Evolutionary conservation across 1,140 invertebrate species (phyloP).

Genomic region (Heliconius eleuchia): DNA sequence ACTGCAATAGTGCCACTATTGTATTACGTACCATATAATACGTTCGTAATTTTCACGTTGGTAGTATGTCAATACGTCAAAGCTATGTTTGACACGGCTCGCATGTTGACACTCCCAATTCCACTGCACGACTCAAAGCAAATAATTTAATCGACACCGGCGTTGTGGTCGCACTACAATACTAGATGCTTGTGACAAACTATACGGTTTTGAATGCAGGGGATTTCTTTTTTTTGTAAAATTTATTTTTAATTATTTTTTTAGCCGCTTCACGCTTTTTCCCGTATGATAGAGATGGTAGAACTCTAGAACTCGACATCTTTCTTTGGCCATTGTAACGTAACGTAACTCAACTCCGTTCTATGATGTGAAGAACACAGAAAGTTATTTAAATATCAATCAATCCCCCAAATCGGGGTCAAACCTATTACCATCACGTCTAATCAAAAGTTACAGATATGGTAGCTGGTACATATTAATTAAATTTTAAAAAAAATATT

Average conservation of each 20-base stretch:
- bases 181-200: background rate
- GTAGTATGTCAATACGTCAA: conserved; percentile 16
- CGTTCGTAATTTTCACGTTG: background rate
- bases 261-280: background rate
- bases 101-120: conserved; percentile 12
- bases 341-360: too few species aligned
- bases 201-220: background rate
- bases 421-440: too few species aligned
- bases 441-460: too few species aligned
- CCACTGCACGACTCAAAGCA: conserved; percentile 1
- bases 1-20: background rate
- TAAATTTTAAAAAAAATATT: background rate
- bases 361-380: too few species aligned
- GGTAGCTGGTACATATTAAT: background rate
- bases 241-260: background rate
- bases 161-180: background rate
- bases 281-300: too few species aligned
- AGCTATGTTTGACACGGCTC: conserved; percentile 11
- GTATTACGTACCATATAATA: background rate
- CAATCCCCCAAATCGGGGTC: too few species aligned
- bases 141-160: conserved; percentile 13
- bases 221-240: background rate
- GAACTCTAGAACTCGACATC: too few species aligned
- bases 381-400: too few species aligned
- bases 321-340: too few species aligned